Evolutionary conservation across 2,888 invertebrate genomes (phyloP).

Genomic region (Eutolmus rufibarbis): DNA sequence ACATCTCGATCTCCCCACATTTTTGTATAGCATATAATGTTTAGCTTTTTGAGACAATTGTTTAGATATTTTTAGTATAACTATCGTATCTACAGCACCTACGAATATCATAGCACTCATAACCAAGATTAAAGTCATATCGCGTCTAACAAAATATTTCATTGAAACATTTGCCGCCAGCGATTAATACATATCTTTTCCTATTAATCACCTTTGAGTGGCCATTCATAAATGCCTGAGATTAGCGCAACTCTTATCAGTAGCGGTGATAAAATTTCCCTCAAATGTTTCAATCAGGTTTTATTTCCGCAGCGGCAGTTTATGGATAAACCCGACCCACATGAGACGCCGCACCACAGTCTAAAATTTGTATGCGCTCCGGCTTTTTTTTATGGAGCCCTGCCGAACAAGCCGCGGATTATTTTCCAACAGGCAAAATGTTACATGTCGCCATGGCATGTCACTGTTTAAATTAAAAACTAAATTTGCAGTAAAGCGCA

Average conservation of each 20-base stretch:
- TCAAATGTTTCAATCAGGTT: background rate
- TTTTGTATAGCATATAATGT: too few species aligned
- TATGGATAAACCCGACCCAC: background rate
- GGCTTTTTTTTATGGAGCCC: background rate
- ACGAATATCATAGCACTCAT: background rate
- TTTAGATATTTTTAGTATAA: too few species aligned
- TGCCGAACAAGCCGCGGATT: background rate
- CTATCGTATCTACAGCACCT: too few species aligned
- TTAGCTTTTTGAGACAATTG: too few species aligned
- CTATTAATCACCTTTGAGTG: background rate
- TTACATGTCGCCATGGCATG: background rate
- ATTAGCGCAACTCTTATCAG: background rate
- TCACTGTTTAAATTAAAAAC: background rate
- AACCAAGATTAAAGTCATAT: background rate
- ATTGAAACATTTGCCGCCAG: background rate
- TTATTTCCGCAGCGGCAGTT: background rate
- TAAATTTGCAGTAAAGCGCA: background rate
- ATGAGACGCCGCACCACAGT: background rate
- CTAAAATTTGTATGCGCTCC: background rate
- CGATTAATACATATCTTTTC: background rate
- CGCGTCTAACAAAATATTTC: background rate
- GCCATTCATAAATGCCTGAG: background rate
- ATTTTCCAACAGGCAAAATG: background rate
- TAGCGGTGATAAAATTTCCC: background rate
- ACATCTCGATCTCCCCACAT: too few species aligned